Conservation (phyloP, 2,888 invertebrate species). For the Pristionchus mayeri region DNA sequence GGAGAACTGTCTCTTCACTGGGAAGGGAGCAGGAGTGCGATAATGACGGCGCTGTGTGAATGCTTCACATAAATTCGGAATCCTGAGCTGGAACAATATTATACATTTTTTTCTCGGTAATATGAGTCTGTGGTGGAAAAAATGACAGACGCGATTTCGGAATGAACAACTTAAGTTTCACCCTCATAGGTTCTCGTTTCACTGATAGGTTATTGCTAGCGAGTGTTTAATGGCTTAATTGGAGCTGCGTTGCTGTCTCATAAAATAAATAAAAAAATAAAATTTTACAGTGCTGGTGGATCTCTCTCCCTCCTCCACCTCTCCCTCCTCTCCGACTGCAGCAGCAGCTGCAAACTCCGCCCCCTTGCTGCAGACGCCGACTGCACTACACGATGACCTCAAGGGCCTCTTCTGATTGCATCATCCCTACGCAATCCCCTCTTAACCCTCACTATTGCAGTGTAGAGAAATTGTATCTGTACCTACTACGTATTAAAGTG, state of each 20-base stretch:
- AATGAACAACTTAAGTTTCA: too few relatives aligned
- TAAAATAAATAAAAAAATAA: background rate
- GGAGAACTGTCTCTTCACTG: too few relatives aligned
- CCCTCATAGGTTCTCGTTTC: background rate
- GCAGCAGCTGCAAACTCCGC: constrained; percentile 14
- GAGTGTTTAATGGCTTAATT: background rate
- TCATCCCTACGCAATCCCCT: background rate
- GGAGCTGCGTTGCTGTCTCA: too few relatives aligned
- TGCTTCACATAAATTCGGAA: too few relatives aligned
- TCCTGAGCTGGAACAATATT: too few relatives aligned
- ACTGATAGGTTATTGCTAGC: background rate
- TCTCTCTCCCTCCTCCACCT: background rate
- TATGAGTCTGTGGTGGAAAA: background rate
- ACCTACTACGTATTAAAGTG: background rate
- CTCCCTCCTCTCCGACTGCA: background rate
- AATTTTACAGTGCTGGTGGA: background rate
- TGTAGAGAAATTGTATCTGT: background rate
- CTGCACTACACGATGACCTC: constrained; percentile 5
- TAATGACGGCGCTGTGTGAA: too few relatives aligned
- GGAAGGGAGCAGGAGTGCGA: too few relatives aligned
- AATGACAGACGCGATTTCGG: background rate
- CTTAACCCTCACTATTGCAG: background rate
- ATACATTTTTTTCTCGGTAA: too few relatives aligned
- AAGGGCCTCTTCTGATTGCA: constrained; percentile 33
- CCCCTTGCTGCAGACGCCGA: background rate